Conservation (phyloP, 2,888 invertebrate genomes). For the Dolomedes plantarius region DNA sequence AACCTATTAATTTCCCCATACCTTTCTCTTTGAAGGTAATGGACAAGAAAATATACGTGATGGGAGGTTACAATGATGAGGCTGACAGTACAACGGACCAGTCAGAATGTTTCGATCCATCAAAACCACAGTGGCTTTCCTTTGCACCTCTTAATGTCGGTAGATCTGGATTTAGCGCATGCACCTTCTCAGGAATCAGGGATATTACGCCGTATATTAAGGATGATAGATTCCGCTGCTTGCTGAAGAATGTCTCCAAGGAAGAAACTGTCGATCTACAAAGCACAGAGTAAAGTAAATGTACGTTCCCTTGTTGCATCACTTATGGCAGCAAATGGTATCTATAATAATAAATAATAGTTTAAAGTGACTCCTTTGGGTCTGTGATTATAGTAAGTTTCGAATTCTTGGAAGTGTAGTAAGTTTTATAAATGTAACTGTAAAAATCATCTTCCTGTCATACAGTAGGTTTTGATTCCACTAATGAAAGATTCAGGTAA, state of each 20-base stretch:
- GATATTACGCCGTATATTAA: background rate
- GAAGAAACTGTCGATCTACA: background rate
- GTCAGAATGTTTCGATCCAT: conserved; percentile 17
- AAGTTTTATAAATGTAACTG: no score
- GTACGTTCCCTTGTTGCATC: no score
- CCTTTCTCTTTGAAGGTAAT: background rate
- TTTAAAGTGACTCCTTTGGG: no score
- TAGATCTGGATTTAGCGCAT: conserved; percentile 11
- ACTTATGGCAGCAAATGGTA: no score
- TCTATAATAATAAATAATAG: no score
- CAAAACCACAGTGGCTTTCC: background rate
- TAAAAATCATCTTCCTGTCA: no score
- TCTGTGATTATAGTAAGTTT: no score
- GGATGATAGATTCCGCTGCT: background rate
- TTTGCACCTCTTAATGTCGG: background rate
- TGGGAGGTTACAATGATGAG: conserved; percentile 31
- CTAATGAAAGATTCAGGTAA: no score
- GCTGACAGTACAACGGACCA: background rate
- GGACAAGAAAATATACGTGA: conserved; percentile 31
- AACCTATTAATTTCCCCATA: no score
- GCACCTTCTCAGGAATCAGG: background rate
- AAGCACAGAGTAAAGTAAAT: no score
- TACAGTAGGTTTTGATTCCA: no score
- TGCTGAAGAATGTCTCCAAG: background rate
- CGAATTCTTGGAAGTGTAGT: no score